A percentile compares a stretch with the other conserved stretches of the same genome.
Conservation (phyloP, 1,140 invertebrate genomes). For the Musca vetustissima region DNA sequence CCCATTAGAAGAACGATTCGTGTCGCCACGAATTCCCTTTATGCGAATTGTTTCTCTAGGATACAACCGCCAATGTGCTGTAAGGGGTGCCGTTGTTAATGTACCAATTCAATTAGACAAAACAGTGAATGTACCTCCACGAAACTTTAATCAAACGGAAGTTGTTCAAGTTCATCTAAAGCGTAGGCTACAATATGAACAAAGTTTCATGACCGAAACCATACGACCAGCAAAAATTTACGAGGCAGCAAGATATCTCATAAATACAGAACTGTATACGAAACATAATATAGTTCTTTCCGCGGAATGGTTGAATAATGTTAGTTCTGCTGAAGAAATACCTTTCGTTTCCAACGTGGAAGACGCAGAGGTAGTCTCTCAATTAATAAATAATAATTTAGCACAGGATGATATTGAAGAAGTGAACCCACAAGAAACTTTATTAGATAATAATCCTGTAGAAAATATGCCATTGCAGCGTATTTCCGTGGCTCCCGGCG, state of each 20-base stretch:
- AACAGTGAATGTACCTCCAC: conserved; percentile 3
- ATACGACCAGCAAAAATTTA: conserved; percentile 23
- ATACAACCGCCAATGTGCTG: conserved; percentile 2
- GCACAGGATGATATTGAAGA: not conserved
- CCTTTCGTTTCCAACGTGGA: not conserved
- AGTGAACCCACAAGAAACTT: conserved; percentile 17
- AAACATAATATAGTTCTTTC: conserved; percentile 4
- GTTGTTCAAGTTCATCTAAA: conserved; percentile 25
- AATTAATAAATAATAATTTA: not conserved
- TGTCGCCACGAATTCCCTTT: conserved; percentile 9
- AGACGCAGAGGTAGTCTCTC: not conserved
- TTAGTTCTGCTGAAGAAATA: not conserved
- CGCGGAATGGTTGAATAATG: not conserved
- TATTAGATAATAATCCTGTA: conserved; percentile 13
- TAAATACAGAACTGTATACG: conserved; percentile 16
- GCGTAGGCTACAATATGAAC: conserved; percentile 12
- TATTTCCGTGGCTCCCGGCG: conserved; percentile 12
- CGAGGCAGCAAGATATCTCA: conserved; percentile 18
- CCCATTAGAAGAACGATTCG: conserved; percentile 11
- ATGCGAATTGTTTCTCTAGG: conserved; percentile 16
- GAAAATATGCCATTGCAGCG: conserved; percentile 7
- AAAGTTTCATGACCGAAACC: conserved; percentile 22
- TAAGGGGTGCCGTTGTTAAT: conserved; percentile 6
- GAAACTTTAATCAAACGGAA: conserved; percentile 22
- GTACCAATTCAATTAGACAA: conserved; percentile 7